Percentiles rank a stretch among this genome's conserved stretches.
Conservation (phyloP, 2,888 invertebrate genomes). For the Hartigia nigra region DNA sequence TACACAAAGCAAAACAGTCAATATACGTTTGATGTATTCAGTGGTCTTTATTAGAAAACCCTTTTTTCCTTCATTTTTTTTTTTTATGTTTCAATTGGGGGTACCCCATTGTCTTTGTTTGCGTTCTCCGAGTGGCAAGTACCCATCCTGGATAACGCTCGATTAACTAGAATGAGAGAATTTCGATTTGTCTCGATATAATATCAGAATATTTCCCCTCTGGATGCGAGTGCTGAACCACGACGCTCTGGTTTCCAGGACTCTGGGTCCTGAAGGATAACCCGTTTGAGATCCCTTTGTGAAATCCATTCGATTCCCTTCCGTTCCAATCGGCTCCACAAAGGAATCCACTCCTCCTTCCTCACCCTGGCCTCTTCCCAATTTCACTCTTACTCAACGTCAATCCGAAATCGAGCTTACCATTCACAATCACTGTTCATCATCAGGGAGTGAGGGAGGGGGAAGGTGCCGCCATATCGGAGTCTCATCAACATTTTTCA, state of each 20-base stretch:
- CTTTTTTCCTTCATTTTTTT: neutral
- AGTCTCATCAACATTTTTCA: neutral
- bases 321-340: neutral
- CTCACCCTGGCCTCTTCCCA: neutral
- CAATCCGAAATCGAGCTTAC: neutral
- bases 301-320: neutral
- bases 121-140: neutral
- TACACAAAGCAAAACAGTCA: neutral
- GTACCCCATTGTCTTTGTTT: neutral
- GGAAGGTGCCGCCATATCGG: neutral
- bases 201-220: neutral
- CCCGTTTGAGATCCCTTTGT: neutral
- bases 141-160: neutral
- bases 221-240: neutral
- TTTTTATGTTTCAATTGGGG: neutral
- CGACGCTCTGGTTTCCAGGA: neutral
- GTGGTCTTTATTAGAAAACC: neutral
- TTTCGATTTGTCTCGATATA: neutral
- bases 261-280: neutral
- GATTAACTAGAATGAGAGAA: neutral
- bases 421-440: neutral
- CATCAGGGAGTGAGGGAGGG: neutral
- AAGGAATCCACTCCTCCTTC: neutral
- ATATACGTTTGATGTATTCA: neutral
- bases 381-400: neutral